A percentile compares a stretch with the other conserved stretches of the same genome.
Conservation (phyloP, 2,888 invertebrate species). For the Caenorhabditis sinica region DNA sequence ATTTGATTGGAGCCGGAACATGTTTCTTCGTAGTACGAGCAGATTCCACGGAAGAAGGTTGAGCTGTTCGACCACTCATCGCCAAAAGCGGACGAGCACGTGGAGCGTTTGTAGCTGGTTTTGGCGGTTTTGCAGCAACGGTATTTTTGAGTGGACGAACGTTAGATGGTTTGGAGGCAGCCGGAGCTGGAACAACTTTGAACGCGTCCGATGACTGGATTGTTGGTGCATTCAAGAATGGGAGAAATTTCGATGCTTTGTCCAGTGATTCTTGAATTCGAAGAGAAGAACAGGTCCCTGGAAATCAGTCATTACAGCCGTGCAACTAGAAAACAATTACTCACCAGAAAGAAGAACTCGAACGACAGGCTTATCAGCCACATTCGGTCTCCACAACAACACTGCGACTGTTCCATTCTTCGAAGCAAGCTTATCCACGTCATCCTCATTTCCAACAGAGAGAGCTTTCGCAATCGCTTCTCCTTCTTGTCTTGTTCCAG, state of each 20-base stretch:
- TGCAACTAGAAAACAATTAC: not conserved
- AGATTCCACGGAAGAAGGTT: too few species aligned
- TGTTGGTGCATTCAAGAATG: constrained; percentile 54
- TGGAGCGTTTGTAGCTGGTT: too few species aligned
- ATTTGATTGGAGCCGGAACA: not conserved
- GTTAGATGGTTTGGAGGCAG: too few species aligned
- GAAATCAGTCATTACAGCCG: not conserved
- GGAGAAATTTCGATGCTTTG: constrained; percentile 50
- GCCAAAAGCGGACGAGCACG: too few species aligned
- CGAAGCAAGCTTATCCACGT: constrained; percentile 37
- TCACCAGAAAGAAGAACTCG: constrained; percentile 54
- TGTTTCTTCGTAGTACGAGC: too few species aligned
- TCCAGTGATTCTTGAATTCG: constrained; percentile 64
- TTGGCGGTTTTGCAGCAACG: too few species aligned
- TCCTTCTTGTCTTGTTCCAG: constrained; percentile 63
- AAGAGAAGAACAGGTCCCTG: constrained; percentile 45
- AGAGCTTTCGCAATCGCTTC: constrained; percentile 59
- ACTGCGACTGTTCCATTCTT: constrained; percentile 50
- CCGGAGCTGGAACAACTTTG: constrained; percentile 25
- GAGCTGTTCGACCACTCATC: too few species aligned
- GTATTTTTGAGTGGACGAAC: too few species aligned
- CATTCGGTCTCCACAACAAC: constrained; percentile 60
- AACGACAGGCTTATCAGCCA: constrained; percentile 24
- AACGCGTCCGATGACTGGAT: constrained; percentile 44
- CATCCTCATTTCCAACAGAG: constrained; percentile 51